Evolutionary conservation across 2,113 vertebrate species (phyloP).

Genomic region (Chlamydotis undulata): DNA sequence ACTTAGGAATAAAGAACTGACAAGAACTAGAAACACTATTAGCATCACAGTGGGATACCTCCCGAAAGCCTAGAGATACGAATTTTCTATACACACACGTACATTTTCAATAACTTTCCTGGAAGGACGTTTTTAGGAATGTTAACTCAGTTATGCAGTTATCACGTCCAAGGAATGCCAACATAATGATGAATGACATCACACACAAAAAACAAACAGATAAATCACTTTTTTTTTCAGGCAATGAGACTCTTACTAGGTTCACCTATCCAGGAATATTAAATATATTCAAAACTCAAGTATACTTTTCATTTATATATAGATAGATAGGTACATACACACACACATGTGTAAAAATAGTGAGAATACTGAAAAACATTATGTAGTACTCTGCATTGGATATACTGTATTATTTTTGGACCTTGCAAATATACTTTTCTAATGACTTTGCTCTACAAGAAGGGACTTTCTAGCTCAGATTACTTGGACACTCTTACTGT

Average conservation of each 20-base stretch:
- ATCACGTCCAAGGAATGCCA: background rate
- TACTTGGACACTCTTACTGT: constrained; percentile 81
- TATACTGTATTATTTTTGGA: constrained; percentile 86
- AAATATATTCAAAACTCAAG: background rate
- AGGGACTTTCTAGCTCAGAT: constrained; percentile 81
- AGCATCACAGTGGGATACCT: background rate
- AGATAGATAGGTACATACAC: background rate
- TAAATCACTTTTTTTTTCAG: background rate
- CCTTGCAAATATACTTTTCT: constrained; percentile 75
- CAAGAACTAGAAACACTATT: background rate
- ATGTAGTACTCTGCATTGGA: constrained; percentile 76
- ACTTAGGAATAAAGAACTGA: background rate
- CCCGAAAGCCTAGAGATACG: background rate
- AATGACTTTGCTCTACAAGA: constrained; percentile 78
- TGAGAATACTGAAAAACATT: constrained; percentile 72
- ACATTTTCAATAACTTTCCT: background rate
- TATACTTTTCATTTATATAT: constrained; percentile 19
- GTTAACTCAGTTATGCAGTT: constrained; percentile 1
- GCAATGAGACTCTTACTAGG: background rate
- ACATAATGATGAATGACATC: background rate
- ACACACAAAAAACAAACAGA: background rate
- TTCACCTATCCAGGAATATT: constrained; percentile 35
- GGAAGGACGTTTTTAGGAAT: background rate
- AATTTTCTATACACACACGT: background rate
- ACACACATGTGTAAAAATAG: constrained; percentile 34